Conservation (phyloP, 2,888 invertebrate species). For the Tolmerus cingulatus region DNA sequence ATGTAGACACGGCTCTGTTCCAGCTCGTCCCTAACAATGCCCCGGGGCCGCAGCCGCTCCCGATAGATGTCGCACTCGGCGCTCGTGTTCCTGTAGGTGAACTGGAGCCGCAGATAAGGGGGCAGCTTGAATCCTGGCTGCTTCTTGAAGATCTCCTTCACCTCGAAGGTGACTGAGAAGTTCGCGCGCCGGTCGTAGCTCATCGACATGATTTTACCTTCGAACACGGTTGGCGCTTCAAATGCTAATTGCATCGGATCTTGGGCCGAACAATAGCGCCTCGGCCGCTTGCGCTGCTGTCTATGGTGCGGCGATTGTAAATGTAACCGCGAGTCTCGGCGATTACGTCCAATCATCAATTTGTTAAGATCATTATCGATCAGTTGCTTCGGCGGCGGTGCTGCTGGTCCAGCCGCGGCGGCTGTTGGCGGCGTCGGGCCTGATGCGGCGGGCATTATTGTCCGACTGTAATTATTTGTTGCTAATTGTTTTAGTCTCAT, state of each 20-base stretch:
- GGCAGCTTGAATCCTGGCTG: conserved; percentile 63
- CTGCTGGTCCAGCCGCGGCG: conserved; percentile 17
- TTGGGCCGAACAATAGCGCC: conserved; percentile 68
- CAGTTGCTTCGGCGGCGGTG: not conserved
- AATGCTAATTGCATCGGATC: conserved; percentile 73
- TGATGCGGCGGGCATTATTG: conserved; percentile 30
- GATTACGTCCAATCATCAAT: conserved; percentile 44
- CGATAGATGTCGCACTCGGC: conserved; percentile 63
- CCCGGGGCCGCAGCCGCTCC: conserved; percentile 59
- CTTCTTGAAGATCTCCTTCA: conserved; percentile 71
- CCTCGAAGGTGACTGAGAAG: conserved; percentile 74
- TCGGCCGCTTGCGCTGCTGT: conserved; percentile 53
- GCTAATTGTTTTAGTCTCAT: conserved; percentile 42
- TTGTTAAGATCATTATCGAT: conserved; percentile 44
- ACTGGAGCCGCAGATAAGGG: conserved; percentile 59
- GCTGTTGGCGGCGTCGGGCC: not conserved
- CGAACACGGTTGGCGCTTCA: conserved; percentile 72
- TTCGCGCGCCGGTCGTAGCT: conserved; percentile 67
- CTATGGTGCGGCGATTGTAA: conserved; percentile 46
- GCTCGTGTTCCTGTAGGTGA: conserved; percentile 59
- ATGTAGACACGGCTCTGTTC: conserved; percentile 61
- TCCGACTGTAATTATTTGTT: conserved; percentile 35
- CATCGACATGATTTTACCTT: conserved; percentile 72
- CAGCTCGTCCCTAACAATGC: conserved; percentile 57
- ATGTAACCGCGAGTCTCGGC: conserved; percentile 43